These are phyloP conservation scores for Actenoides hombroni DNA, from an alignment of 2,113 vertebrate genomes.

Conservation along the genomic window DNA sequence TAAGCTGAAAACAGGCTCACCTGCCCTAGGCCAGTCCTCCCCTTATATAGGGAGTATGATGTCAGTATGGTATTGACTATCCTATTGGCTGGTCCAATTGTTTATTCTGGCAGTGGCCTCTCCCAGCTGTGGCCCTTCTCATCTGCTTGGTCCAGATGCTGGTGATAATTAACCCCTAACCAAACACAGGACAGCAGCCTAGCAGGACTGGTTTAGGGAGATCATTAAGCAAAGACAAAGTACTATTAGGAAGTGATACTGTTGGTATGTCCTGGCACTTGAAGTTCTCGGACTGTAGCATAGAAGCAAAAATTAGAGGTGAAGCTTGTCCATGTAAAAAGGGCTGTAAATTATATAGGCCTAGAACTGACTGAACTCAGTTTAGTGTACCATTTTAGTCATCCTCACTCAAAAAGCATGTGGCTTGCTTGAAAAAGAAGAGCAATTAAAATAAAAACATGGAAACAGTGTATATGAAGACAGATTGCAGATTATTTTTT, in stretches of 20 bases:
- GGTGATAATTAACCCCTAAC: no score
- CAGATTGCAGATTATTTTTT: neutral
- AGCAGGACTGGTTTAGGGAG: neutral
- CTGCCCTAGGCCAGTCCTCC: no score
- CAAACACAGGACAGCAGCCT: neutral
- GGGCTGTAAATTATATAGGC: neutral
- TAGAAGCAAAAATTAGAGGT: neutral
- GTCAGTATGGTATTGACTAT: no score
- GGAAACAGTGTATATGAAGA: neutral
- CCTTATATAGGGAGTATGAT: no score
- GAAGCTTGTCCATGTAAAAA: neutral
- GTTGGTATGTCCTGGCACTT: neutral
- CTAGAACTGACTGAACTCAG: neutral
- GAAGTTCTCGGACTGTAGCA: neutral
- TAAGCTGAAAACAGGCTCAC: no score
- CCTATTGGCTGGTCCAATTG: no score
- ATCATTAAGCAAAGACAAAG: neutral
- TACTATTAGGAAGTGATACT: neutral
- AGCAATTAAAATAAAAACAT: neutral
- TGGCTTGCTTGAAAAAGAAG: neutral
- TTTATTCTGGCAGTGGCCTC: no score
- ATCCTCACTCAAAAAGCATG: neutral
- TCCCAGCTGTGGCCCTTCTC: no score
- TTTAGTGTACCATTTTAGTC: neutral
- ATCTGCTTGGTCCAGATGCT: no score